Evolutionary conservation across 2,797 vertebrate genomes (phyloP).

Genomic region (Luscinia luscinia): DNA sequence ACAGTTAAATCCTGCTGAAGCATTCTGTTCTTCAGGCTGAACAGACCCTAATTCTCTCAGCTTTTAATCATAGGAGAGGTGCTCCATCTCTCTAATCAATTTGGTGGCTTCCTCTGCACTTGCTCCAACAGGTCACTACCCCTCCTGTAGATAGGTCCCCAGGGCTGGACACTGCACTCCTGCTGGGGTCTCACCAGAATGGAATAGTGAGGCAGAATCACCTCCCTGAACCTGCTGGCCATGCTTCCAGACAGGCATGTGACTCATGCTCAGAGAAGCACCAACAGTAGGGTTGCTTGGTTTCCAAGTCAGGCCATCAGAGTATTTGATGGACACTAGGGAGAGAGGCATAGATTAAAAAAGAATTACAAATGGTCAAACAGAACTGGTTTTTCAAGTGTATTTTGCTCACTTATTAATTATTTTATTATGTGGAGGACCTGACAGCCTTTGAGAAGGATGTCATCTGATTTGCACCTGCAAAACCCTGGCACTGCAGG

Average conservation of each 20-base stretch:
- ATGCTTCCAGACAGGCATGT: neutral
- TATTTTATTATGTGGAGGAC: neutral
- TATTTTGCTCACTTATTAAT: neutral
- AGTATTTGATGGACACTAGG: neutral
- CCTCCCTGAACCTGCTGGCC: neutral
- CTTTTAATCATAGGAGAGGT: neutral
- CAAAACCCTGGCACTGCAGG: rapidly evolving
- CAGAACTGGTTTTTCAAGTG: neutral
- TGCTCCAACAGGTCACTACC: neutral
- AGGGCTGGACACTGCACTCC: neutral
- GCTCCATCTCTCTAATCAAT: neutral
- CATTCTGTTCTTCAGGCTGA: neutral
- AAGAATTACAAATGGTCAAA: neutral
- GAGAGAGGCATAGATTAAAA: neutral
- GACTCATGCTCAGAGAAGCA: neutral
- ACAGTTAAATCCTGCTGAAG: neutral
- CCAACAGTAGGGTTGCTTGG: neutral
- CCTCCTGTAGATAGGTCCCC: neutral
- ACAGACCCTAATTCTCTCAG: neutral
- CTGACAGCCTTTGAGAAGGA: neutral
- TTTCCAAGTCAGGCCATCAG: neutral
- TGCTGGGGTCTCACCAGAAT: neutral
- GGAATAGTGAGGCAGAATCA: neutral
- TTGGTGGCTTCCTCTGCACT: neutral
- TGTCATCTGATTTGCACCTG: neutral